Evolutionary conservation across 2,888 invertebrate species (phyloP).

Genomic region (Latheticus oryzae): DNA sequence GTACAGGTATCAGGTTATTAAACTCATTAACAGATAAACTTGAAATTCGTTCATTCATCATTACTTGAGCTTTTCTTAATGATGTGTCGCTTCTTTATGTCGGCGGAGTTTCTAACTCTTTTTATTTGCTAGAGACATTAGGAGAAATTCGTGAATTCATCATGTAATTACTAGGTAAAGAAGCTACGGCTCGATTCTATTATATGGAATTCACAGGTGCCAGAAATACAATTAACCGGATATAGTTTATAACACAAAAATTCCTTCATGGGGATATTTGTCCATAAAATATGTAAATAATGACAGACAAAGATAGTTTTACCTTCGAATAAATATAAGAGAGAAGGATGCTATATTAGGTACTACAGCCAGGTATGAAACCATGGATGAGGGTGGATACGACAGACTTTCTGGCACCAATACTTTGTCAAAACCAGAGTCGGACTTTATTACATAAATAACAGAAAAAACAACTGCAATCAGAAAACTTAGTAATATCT

Average conservation of each 20-base stretch:
- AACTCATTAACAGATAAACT: slow-evolving; percentile 19
- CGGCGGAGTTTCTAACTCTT: slow-evolving; percentile 6
- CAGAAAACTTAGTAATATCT: too few species aligned
- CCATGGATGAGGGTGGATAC: slow-evolving; percentile 35
- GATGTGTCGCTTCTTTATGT: slow-evolving; percentile 26
- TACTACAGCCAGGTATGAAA: slow-evolving; percentile 37
- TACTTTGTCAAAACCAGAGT: slow-evolving; percentile 36
- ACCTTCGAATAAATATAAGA: too few species aligned
- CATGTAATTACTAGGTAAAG: slow-evolving; percentile 28
- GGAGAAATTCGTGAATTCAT: slow-evolving; percentile 36
- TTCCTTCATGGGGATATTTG: slow-evolving; percentile 44
- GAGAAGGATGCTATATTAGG: slow-evolving; percentile 25
- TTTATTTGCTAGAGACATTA: slow-evolving; percentile 30
- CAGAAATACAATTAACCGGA: slow-evolving; percentile 51
- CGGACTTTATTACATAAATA: too few species aligned
- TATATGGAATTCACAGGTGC: slow-evolving; percentile 45
- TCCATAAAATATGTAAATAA: slow-evolving; percentile 47
- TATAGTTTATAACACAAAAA: slow-evolving; percentile 51
- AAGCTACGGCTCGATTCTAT: slow-evolving; percentile 30
- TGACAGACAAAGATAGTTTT: slow-evolving; percentile 20
- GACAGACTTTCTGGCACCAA: slow-evolving; percentile 47
- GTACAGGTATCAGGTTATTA: slow-evolving; percentile 8
- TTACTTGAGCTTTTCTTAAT: slow-evolving; percentile 21
- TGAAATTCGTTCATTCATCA: slow-evolving; percentile 29
- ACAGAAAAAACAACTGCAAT: too few species aligned